Base-by-base conservation (phyloP, 2,888 invertebrate genomes). In the Epinotia bilunana region DNA sequence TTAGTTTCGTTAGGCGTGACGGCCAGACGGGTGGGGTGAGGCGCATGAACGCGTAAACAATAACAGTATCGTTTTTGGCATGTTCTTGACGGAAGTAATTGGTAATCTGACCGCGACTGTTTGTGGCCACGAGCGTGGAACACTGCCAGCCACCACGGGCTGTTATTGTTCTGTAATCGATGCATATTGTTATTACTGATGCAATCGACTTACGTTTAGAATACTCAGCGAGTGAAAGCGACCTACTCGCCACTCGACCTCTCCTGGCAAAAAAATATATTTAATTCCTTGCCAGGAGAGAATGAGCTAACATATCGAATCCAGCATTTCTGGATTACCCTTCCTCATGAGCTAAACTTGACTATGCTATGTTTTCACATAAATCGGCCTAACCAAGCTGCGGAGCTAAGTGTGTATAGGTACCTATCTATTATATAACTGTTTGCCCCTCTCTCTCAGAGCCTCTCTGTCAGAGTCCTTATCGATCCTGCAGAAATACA, bases 161-260 rank as follows among this genome's bases (percentile, higher is more conserved):
- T 11, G 49, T 64, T 64, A 64, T 64, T 64, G 64, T 64, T 46
- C 49, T 64, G 49, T 49, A 57, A 63, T 16, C 49, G 64, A 64
- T 28, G 64, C 64, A 64, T 49, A 62, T 43, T 62, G 61, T 33
- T 61, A 46, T 62, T 23, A 20, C 20, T 63, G 11, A 62, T 43
- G 46, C 23, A 61, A 61, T n/a, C 49, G 49, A 16, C 16, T 16
- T 23, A 5, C 64, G 64, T 43, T 16, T 23, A 20, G 64, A 64
- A 64, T 64, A 64, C 46, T 28, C 49, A 23, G 49, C 46, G 9
- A 64, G 64, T 23, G 64, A 64, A 64, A 64, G 64, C 49, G 23
- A 49, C 13, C 62, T 46, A 46, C 28, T 46, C 46, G 46, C 62
- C 16, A 46, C 28, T 46, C 46, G 46, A 12, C 46, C 46, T 46